phyloP scores from a whole-genome alignment of 2,113 vertebrate genomes.

The Emydocephalus ijimae region DNA sequence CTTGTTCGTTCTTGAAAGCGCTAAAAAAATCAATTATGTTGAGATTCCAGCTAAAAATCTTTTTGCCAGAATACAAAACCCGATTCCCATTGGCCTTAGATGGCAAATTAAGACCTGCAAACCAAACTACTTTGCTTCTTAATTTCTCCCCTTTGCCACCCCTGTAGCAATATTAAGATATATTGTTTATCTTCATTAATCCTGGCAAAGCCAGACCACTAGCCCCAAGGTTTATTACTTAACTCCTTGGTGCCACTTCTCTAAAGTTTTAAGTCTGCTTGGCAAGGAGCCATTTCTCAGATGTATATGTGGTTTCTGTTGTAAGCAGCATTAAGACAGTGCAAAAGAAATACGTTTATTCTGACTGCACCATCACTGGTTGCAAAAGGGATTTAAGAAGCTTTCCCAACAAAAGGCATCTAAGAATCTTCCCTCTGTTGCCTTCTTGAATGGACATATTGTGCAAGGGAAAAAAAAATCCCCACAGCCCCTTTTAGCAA shows the following conservation, averaged over 20 bases:
- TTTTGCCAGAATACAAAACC: background rate
- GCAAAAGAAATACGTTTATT: background rate
- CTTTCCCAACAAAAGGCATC: background rate
- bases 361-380: background rate
- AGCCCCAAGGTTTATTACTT: conserved; percentile 34
- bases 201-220: conserved; percentile 46
- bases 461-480: background rate
- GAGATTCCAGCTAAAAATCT: conserved; percentile 39
- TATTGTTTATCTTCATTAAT: conserved; percentile 36
- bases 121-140: conserved; percentile 45
- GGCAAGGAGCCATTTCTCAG: background rate
- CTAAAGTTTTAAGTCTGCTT: background rate
- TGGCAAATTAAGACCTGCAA: conserved; percentile 53
- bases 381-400: background rate
- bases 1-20: conserved; percentile 43
- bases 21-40: conserved; percentile 40
- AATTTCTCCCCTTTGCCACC: conserved; percentile 45
- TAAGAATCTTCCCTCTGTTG: background rate
- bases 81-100: conserved; percentile 32
- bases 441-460: background rate
- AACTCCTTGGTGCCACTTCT: background rate
- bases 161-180: conserved; percentile 45
- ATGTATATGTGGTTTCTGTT: background rate
- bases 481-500: background rate
- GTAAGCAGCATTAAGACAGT: background rate